Evolutionary conservation across 2,888 invertebrate genomes (phyloP).

Genomic region (Mesorhabditis sp.): DNA sequence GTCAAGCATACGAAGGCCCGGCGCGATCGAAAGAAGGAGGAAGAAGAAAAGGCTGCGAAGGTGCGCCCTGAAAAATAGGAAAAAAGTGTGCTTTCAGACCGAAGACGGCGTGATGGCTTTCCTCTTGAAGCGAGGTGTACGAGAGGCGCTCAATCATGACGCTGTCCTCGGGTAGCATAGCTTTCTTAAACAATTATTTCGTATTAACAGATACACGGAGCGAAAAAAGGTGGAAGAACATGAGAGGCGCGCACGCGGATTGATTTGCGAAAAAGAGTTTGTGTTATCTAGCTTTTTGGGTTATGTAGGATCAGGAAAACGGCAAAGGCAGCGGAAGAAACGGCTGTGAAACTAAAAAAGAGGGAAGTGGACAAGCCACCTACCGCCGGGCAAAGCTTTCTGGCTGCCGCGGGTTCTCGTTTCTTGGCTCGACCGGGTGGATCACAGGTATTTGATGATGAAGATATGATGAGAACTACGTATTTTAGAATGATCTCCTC

Average conservation of each 20-base stretch:
- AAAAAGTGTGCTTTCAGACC: not conserved
- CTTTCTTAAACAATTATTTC: not conserved
- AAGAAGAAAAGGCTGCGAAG: constrained; percentile 15
- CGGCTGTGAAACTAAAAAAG: no score
- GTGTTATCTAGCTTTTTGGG: not conserved
- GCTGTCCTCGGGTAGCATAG: not conserved
- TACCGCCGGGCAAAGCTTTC: no score
- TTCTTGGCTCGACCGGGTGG: no score
- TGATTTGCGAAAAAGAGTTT: not conserved
- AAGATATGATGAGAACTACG: no score
- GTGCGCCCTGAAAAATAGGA: not conserved
- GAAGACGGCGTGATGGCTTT: constrained; percentile 3
- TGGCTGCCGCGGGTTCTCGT: no score
- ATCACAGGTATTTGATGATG: no score
- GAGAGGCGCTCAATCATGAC: not conserved
- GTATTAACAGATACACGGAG: not conserved
- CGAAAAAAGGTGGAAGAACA: not conserved
- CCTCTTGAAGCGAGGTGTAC: constrained; percentile 4
- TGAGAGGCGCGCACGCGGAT: not conserved
- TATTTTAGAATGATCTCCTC: not conserved
- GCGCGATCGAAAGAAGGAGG: constrained; percentile 11
- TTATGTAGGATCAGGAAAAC: no score
- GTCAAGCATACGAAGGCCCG: constrained; percentile 64
- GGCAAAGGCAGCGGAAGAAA: no score
- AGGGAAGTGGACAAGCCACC: no score